A percentile compares a stretch with the other conserved stretches of the same genome.
These are phyloP conservation scores for Steinernema hermaphroditum DNA, from an alignment of 2,888 invertebrate genomes.

Conservation along the genomic window DNA sequence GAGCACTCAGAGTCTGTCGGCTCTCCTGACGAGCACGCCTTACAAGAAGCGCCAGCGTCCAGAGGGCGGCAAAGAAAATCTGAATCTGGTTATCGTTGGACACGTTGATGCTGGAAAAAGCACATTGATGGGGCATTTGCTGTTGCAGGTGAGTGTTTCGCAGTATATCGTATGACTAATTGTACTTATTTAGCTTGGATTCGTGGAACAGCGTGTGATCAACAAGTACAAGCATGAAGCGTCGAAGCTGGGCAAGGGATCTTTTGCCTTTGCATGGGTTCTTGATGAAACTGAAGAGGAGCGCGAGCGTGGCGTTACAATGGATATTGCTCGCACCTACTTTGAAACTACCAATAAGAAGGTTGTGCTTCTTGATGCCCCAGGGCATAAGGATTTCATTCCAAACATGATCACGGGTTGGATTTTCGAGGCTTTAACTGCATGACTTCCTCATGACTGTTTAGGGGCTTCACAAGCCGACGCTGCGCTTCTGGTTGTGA, in stretches of 20 bases:
- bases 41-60: slow-evolving; percentile 31
- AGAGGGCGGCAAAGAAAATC: slow-evolving; percentile 44
- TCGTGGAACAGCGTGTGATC: slow-evolving; percentile 83
- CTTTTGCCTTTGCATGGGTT: slow-evolving; percentile 88
- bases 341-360: slow-evolving; percentile 58
- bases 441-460: slow-evolving; percentile 28
- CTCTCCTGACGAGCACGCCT: background rate
- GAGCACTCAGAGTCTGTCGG: slow-evolving; percentile 11
- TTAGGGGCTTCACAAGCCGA: slow-evolving; percentile 93
- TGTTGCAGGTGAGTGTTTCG: slow-evolving; percentile 77
- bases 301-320: slow-evolving; percentile 85
- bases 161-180: no score
- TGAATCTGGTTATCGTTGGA: slow-evolving; percentile 70
- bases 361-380: slow-evolving; percentile 82
- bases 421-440: background rate
- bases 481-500: slow-evolving; percentile 91
- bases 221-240: slow-evolving; percentile 98
- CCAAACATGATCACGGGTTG: slow-evolving; percentile 92
- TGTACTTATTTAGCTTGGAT: slow-evolving; percentile 71
- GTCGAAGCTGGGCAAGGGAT: slow-evolving; percentile 92
- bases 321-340: slow-evolving; percentile 84
- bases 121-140: slow-evolving; percentile 91
- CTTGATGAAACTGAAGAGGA: slow-evolving; percentile 98
- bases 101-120: slow-evolving; percentile 98
- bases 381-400: slow-evolving; percentile 98